Percentiles rank a stretch among this genome's conserved stretches.
Evolutionary conservation across 1,140 invertebrate genomes (phyloP).

Genomic region (Cyphomyrmex costatus): DNA sequence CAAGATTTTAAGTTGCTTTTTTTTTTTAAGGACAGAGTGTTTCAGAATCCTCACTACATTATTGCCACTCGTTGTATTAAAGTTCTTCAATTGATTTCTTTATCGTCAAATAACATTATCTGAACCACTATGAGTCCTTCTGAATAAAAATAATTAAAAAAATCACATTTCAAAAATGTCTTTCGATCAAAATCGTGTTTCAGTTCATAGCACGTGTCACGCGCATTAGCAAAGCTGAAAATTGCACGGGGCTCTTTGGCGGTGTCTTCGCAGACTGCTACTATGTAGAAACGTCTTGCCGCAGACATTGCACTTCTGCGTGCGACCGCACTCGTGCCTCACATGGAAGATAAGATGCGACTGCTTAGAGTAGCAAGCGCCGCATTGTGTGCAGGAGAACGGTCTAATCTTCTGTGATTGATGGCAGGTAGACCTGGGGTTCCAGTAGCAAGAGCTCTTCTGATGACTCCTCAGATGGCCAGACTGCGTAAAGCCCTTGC

Average conservation of each 20-base stretch:
- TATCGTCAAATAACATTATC: background rate
- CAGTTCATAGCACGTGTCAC: background rate
- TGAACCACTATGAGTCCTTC: background rate
- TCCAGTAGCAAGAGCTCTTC: constrained; percentile 80
- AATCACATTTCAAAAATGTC: background rate
- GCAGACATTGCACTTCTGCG: constrained; percentile 84
- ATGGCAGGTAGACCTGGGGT: constrained; percentile 77
- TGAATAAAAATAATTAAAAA: background rate
- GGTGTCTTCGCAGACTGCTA: constrained; percentile 85
- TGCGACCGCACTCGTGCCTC: constrained; percentile 81
- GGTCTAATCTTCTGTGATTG: constrained; percentile 74
- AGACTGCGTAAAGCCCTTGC: constrained; percentile 86
- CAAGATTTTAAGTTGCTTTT: background rate
- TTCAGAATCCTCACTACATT: background rate
- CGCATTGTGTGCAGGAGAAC: constrained; percentile 77
- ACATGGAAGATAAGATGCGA: constrained; percentile 81
- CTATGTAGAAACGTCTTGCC: constrained; percentile 85
- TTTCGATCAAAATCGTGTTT: background rate
- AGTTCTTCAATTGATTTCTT: too few species aligned
- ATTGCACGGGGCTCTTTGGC: constrained; percentile 62
- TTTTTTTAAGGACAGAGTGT: background rate
- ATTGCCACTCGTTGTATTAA: background rate
- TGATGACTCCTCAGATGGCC: constrained; percentile 86
- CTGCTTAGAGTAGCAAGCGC: constrained; percentile 78
- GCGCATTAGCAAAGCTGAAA: constrained; percentile 60